Percentiles rank a stretch among this genome's conserved stretches.
These are phyloP conservation scores for Zosterops borbonicus DNA, from an alignment of 2,113 vertebrate species.

Conservation along the genomic window DNA sequence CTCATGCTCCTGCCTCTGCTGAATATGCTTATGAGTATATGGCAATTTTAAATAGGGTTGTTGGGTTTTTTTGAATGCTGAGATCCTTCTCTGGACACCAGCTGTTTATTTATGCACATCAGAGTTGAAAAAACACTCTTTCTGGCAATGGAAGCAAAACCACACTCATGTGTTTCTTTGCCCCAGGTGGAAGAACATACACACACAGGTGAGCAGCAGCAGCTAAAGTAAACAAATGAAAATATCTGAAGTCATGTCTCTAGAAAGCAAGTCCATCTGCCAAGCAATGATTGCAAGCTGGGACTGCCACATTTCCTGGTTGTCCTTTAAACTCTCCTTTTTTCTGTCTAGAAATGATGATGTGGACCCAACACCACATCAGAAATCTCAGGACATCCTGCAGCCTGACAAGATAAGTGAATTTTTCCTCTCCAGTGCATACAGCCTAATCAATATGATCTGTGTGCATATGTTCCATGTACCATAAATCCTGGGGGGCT, in stretches of 20 bases:
- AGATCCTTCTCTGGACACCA: constrained; percentile 25
- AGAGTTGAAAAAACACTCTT: neutral
- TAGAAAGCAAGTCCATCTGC: neutral
- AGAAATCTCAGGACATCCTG: neutral
- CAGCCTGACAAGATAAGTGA: neutral
- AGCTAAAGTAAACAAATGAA: neutral
- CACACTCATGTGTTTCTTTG: neutral
- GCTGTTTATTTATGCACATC: neutral
- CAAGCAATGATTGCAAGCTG: neutral
- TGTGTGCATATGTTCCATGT: neutral
- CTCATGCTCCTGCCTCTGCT: neutral
- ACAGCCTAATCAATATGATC: neutral
- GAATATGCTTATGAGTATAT: neutral
- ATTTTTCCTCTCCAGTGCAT: neutral
- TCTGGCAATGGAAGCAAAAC: neutral
- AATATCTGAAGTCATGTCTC: neutral
- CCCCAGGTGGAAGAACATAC: neutral
- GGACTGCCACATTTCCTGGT: neutral
- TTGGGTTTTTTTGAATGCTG: neutral
- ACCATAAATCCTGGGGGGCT: neutral
- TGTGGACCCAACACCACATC: neutral
- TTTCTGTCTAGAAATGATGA: neutral
- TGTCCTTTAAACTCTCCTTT: accelerated
- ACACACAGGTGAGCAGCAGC: neutral
- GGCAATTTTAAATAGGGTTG: neutral